Conservation (phyloP, 1,140 invertebrate species). For the Leptopilina clavipes region DNA sequence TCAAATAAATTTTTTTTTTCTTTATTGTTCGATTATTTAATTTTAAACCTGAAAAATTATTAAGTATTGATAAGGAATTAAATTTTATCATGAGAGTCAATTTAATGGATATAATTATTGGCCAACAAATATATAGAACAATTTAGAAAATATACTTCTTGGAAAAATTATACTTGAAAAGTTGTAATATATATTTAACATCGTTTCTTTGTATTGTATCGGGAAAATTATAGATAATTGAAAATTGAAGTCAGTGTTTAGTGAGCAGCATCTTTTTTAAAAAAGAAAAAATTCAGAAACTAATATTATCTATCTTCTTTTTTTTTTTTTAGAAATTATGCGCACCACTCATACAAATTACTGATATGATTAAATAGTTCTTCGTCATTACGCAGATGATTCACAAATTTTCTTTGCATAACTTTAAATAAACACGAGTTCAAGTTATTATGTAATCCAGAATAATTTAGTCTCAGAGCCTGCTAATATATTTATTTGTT, state of each 20-base stretch:
- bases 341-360: conserved; percentile 5
- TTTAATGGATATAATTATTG: too few relatives aligned
- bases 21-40: too few relatives aligned
- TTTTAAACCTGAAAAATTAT: too few relatives aligned
- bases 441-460: background rate
- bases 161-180: background rate
- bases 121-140: background rate
- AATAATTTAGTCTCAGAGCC: conserved; percentile 1
- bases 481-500: too few relatives aligned
- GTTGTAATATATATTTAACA: background rate
- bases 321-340: background rate
- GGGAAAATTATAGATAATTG: background rate
- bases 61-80: too few relatives aligned
- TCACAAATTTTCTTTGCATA: conserved; percentile 16
- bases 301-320: too few relatives aligned
- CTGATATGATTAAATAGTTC: conserved; percentile 4
- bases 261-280: background rate
- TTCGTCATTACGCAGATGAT: conserved; percentile 12
- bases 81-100: too few relatives aligned
- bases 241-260: background rate
- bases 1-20: too few relatives aligned
- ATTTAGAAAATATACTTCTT: too few relatives aligned
- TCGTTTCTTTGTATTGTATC: background rate
- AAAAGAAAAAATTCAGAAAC: background rate
- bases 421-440: background rate